Conservation (phyloP, 1,140 invertebrate species). For the Pseudomyrmex cubaensis region DNA sequence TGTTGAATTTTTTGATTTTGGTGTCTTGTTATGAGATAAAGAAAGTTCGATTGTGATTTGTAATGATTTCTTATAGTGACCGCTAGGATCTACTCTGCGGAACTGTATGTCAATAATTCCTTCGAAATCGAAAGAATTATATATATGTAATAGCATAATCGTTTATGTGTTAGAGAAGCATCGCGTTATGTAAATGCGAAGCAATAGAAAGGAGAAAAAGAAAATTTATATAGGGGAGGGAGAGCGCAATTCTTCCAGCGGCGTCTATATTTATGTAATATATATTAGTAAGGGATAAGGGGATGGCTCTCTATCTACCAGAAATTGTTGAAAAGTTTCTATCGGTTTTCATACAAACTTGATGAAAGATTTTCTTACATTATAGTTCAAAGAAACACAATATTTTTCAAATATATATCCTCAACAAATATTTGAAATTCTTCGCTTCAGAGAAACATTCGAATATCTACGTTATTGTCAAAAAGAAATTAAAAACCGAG, state of each 20-base stretch:
- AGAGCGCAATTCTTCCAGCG: background rate
- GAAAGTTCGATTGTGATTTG: no score
- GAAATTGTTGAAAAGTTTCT: slow-evolving; percentile 6
- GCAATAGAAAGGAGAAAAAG: background rate
- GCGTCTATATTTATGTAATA: background rate
- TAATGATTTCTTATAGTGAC: no score
- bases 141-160: background rate
- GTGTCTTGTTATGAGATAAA: no score
- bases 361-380: background rate
- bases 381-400: background rate
- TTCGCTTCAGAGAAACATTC: background rate
- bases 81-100: no score
- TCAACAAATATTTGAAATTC: background rate
- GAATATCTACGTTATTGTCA: no score
- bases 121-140: no score
- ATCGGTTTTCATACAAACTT: slow-evolving; percentile 14
- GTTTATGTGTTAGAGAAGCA: background rate
- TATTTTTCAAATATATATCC: background rate
- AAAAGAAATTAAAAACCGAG: no score
- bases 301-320: background rate
- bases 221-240: background rate
- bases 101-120: no score
- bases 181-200: slow-evolving; percentile 11
- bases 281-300: background rate
- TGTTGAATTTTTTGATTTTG: no score